Percentiles rank a stretch among this genome's conserved stretches.
Evolutionary conservation across 2,797 vertebrate genomes (phyloP).

Genomic region (Meda fulgida): DNA sequence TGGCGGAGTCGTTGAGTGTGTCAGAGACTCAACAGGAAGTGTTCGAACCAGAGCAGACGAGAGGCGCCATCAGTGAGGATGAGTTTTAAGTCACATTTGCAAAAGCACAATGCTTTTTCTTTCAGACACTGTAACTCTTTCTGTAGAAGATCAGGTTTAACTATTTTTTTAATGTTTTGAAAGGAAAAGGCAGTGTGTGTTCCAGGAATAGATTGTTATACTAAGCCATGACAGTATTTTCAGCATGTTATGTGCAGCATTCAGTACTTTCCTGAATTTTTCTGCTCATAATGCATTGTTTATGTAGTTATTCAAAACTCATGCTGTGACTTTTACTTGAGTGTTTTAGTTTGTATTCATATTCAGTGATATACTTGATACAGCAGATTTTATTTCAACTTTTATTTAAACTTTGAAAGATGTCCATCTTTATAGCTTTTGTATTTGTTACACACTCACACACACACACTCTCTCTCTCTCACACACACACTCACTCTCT

Average conservation of each 20-base stretch:
- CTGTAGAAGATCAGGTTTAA: background rate
- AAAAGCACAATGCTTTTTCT: background rate
- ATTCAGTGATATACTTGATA: background rate
- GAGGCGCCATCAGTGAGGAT: constrained; percentile 69
- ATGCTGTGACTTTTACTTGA: background rate
- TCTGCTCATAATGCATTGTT: background rate
- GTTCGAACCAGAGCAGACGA: constrained; percentile 54
- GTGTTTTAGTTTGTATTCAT: background rate
- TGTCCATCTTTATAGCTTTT: background rate
- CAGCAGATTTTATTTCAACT: background rate
- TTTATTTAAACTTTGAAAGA: constrained; percentile 5
- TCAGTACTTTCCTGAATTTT: background rate
- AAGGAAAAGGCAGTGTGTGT: background rate
- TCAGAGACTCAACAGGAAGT: constrained; percentile 55
- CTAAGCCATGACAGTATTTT: constrained; percentile 12
- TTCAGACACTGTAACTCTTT: background rate
- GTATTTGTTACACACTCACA: background rate
- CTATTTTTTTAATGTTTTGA: background rate
- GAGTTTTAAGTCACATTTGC: constrained; percentile 67
- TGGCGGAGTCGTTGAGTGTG: constrained; percentile 72
- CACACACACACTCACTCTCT: no score
- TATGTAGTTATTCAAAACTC: background rate
- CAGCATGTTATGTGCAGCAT: background rate
- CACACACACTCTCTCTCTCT: no score
- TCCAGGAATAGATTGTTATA: background rate